A percentile compares a stretch with the other conserved stretches of the same genome.
Conservation (phyloP, 2,888 invertebrate genomes). For the Erpobdella octoculata region DNA sequence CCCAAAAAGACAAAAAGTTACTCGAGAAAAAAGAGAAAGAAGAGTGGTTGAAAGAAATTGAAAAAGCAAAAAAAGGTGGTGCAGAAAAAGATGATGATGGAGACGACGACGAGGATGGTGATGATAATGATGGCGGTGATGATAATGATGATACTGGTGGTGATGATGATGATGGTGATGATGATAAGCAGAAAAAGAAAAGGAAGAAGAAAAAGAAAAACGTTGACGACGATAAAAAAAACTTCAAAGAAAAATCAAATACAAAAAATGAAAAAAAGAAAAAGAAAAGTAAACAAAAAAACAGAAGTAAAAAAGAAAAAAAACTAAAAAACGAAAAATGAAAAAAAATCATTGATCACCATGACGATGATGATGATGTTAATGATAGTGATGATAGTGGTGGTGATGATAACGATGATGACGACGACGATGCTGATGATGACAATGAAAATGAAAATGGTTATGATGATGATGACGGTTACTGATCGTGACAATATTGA, state of each 20-base stretch:
- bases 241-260: neutral
- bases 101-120: neutral
- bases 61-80: too few species aligned
- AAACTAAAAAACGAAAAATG: neutral
- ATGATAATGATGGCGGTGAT: neutral
- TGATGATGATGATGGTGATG: neutral
- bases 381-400: too few species aligned
- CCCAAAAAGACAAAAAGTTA: neutral
- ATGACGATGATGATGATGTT: neutral
- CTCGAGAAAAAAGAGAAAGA: neutral
- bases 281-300: neutral
- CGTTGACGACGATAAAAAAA: neutral
- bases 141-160: too few species aligned
- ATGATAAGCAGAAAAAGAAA: neutral
- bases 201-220: neutral
- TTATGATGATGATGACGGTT: too few species aligned
- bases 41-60: neutral
- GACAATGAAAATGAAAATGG: too few species aligned
- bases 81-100: neutral
- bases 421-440: too few species aligned
- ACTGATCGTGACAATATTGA: neutral
- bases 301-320: neutral
- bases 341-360: neutral
- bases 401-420: slow-evolving; percentile 1
- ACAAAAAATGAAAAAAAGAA: neutral